Base-by-base conservation (phyloP, 1,140 invertebrate genomes). In the Patella vulgata region DNA sequence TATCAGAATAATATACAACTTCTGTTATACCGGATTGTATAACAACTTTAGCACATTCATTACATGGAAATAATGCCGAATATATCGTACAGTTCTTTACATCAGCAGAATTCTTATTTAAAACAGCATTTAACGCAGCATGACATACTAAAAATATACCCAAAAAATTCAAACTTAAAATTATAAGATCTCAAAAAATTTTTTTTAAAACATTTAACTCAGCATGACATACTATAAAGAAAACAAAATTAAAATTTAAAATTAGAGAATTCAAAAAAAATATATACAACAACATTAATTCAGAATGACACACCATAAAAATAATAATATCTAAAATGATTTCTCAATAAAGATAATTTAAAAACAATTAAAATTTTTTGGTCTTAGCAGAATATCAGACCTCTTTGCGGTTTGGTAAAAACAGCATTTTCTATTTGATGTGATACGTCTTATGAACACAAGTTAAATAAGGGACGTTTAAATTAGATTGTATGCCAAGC, bases 1-100 rank as follows among this genome's bases (percentile, higher is more conserved):
- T 94, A 82, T 95, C 91, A 0, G 89, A 92, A 63, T 93, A 82
- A 79, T 93, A 98, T 12, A 93, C 82, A 8, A 83, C 79, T 77
- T 90, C 85, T 61, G 85, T 90, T 14, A 98, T 95, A 3, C 94
- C 92, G n/a, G 93, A 90, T 79, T 98, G 96, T 77, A 98, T 96
- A n/a, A 98, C 95, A 3, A 96, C 84, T 86, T 98, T 98, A 0
- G 96, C 93, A 88, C 96, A 99, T 84, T 97, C 94, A 79, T 97
- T 97, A 78, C 96, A 98, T 0, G 96, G 96, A 83, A 97, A 98
- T 8, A 95, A 80, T 0, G 88, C 90, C 0, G 94, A 92, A 82
- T 96, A 99, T 1, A 98, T 89, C 0, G 87, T 89, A 75, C 94
- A 96, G 64, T 89, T 88, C 71, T 89, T 89, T 0, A 96, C 82